Evolutionary conservation across 2,113 vertebrate species (phyloP), one percentile per base, ranked within the genome.

Genomic region (Dendrocopos noguchii): DNA sequence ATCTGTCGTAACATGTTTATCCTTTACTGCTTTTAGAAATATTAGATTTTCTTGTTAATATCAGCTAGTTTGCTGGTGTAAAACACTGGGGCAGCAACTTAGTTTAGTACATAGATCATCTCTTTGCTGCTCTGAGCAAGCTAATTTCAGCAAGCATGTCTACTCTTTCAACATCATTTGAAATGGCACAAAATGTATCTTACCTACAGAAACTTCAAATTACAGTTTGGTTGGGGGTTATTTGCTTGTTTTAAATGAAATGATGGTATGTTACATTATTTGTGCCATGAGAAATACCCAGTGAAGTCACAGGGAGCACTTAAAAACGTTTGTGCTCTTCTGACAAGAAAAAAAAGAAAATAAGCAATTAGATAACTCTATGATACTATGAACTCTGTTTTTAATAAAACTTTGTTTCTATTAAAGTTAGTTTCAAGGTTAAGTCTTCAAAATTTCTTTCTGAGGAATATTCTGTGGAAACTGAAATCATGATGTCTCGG

Each of bases 21-120:
- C 71, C 39, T 67, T 89, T 73, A 94, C 80, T 89, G 64, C 72
- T 89, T 84, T 56, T 76, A 21, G 76, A 91, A 94, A 82, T 90
- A 68, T 19, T 90, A 74, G 42, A 7, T 29, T 81, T 93, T 88
- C 36, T 75, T 66, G 33, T 67, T 84, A 89, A 84, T 89, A 80
- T 24, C 31, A 75, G 19, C 22, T 55, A 29, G 25, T 68, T 74
- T 73, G 16, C 28, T 81, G 21, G 6, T 79, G 27, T 87, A 53
- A 91, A 87, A 80, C n/a, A 33, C 87, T 87, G 64, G 34, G 36
- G 42, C 47, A 77, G 42, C 42, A 88, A 39, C 18, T 68, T 83
- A 33, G 25, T 47, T 86, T 47, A 53, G 18, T 44, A 8, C 3
- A 3, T 19, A 34, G 57, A 57, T 90, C 34, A 42, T 71, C 50